Base-by-base conservation (phyloP, 2,113 vertebrate species). In the Osmerus eperlanus region DNA sequence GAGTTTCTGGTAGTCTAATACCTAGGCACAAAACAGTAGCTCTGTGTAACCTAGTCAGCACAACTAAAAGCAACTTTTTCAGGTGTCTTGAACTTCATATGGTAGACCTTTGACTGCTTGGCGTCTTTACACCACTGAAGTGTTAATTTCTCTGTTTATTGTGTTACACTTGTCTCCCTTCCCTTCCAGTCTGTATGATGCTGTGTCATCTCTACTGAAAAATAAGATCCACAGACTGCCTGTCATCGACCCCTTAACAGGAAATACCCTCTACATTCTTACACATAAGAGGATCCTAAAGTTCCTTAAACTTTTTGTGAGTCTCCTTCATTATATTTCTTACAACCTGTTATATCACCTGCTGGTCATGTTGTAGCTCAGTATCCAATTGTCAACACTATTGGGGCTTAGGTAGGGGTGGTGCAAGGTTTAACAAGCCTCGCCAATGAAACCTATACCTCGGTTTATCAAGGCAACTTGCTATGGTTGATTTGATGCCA, bases 221-320 rank as follows among this genome's bases (percentile, higher is more conserved):
- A 93, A 99, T 88, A 97, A 97, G 90, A 99, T 99, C 90, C 97
- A 99, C 84, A 95, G 97, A 23, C 84, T 99, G 81, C 97, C 97
- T 4, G 97, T 99, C 41, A 96, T 99, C 4, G 96, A 99, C 88
- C 96, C 96, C 0, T 89, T 94, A 76, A 97, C 97, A 0, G 97
- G 97, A 36, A 99, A 99, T 89, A 97, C 96, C 0, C 91, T 99
- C 67, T 99, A 99, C 83, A 99, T 99, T 76, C 94, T 99, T 74
- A 99, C 97, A n/a, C 97, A 99, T 87, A 99, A 99, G 83, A 94
- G 96, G 82, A 99, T 99, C 84, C 95, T 99, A 77, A 98, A 98
- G 87, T 99, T 99, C 86, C 94, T 99, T 81, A 98, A 98, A 71
- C 93, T 99, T 71, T 99, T 99, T 87, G 96, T 99, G 83, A 96